Evolutionary conservation across 2,113 vertebrate species (phyloP).

Genomic region (Astatotilapia flaviijosephi): DNA sequence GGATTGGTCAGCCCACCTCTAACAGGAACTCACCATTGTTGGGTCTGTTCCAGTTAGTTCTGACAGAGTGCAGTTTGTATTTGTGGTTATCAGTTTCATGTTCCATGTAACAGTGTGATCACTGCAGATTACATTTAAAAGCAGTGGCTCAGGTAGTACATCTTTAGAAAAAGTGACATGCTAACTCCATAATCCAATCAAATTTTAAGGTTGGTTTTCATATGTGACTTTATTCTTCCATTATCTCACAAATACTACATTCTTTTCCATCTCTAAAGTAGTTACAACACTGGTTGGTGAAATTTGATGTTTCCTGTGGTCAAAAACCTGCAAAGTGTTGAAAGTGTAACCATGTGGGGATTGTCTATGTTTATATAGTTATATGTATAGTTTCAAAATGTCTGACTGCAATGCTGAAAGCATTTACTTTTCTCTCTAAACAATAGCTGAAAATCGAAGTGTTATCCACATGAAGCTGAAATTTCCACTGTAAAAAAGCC

Average conservation of each 20-base stretch:
- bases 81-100: neutral
- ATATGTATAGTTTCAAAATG: constrained; percentile 16
- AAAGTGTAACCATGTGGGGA: constrained; percentile 14
- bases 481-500: constrained; percentile 38
- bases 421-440: constrained; percentile 12
- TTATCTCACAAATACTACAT: neutral
- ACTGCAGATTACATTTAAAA: neutral
- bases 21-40: neutral
- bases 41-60: neutral
- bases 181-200: neutral
- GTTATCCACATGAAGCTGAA: constrained; percentile 36
- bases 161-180: neutral
- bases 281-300: neutral
- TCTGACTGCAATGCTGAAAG: neutral
- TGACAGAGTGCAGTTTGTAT: neutral
- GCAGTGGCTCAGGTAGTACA: neutral
- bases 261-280: neutral
- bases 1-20: neutral
- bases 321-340: constrained; percentile 13
- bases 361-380: constrained; percentile 11
- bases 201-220: neutral
- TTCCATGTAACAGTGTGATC: neutral
- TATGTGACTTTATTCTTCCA: neutral
- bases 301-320: constrained; percentile 17
- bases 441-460: constrained; percentile 36